Evolutionary conservation across 2,797 vertebrate species (phyloP).

Genomic region (Urosaurus nigricauda): DNA sequence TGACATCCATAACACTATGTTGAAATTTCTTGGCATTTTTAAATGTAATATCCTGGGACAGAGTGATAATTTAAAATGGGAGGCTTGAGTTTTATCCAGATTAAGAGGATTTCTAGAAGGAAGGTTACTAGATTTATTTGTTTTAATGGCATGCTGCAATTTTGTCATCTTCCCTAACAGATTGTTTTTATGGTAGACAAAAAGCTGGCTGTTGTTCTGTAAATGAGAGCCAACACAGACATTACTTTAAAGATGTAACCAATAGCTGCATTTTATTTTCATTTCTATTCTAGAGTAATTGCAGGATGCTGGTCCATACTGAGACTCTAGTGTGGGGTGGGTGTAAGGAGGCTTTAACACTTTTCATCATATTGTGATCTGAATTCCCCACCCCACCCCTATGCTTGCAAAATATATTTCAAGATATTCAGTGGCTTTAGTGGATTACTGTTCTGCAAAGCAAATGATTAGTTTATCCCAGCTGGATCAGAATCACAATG

Average conservation of each 20-base stretch:
- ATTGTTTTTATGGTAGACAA: neutral
- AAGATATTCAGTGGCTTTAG: neutral
- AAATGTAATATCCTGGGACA: neutral
- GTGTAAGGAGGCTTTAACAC: too few species aligned
- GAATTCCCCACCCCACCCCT: too few species aligned
- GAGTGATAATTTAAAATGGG: neutral
- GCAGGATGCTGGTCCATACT: too few species aligned
- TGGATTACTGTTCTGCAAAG: neutral
- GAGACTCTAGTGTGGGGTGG: too few species aligned
- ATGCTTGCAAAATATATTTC: neutral
- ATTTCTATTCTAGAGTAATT: too few species aligned
- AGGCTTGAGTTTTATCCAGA: neutral
- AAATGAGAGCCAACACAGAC: neutral
- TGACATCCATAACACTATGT: conserved; percentile 50
- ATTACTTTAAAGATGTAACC: neutral
- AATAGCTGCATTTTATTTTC: too few species aligned
- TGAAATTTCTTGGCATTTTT: neutral
- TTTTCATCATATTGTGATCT: neutral
- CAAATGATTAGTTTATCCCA: neutral
- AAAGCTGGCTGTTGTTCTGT: neutral
- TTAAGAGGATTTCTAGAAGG: neutral
- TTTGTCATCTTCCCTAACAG: neutral
- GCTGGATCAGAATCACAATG: neutral
- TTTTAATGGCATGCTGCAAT: neutral
- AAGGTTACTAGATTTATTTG: neutral